A percentile compares a stretch with the other conserved stretches of the same genome.
phyloP scores from a whole-genome alignment of 2,797 vertebrate genomes.

The Acipenser ruthenus region DNA sequence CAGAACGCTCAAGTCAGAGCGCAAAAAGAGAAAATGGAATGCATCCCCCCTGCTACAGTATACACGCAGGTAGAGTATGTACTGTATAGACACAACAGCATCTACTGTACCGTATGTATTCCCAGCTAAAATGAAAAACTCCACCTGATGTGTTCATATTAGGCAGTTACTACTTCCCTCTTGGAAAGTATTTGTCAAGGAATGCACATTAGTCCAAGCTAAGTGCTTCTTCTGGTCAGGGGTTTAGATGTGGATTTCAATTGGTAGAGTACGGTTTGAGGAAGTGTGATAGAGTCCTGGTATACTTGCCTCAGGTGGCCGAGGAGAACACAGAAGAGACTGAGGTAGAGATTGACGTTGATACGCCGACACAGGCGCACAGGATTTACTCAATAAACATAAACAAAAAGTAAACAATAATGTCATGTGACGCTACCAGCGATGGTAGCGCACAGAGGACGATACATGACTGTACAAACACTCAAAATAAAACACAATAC shows the following conservation, averaged over 20 bases:
- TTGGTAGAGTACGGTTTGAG: too few relatives aligned
- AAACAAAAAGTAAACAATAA: too few relatives aligned
- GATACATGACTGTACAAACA: too few relatives aligned
- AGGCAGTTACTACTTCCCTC: neutral
- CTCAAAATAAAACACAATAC: too few relatives aligned
- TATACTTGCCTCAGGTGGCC: too few relatives aligned
- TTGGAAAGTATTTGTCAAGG: neutral
- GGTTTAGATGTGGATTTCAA: neutral
- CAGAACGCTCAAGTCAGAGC: neutral
- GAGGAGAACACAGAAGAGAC: too few relatives aligned
- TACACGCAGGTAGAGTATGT: neutral
- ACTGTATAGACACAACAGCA: neutral
- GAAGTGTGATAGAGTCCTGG: too few relatives aligned
- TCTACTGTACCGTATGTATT: neutral
- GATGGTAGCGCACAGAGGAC: too few relatives aligned
- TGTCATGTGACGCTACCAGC: too few relatives aligned
- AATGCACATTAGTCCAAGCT: neutral
- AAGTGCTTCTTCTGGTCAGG: neutral
- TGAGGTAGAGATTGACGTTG: too few relatives aligned
- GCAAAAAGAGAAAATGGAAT: neutral
- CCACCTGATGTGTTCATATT: slow-evolving; percentile 1
- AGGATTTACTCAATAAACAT: too few relatives aligned
- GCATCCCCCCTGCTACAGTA: neutral
- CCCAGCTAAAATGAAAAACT: neutral
- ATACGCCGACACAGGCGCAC: too few relatives aligned